Evolutionary conservation across 1,140 invertebrate species (phyloP).

Genomic region (Drosophila saltans): DNA sequence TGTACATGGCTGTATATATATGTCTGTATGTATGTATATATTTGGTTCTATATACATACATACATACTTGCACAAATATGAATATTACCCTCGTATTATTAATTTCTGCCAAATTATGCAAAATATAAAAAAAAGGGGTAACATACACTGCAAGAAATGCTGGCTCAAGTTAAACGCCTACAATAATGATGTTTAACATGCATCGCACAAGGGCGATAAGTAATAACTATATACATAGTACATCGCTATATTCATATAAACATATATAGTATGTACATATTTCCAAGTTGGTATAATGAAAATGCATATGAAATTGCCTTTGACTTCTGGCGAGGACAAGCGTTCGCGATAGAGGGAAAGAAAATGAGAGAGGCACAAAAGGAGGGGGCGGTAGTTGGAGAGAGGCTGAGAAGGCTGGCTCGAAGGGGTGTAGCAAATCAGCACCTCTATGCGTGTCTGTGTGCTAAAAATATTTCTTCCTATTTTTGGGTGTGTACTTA

Average conservation of each 20-base stretch:
- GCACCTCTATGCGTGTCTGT: conserved; percentile 54
- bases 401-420: background rate
- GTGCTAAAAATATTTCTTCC: conserved; percentile 21
- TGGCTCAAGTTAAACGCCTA: conserved; percentile 28
- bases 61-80: conserved; percentile 51
- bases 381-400: no score
- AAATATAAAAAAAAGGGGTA: conserved; percentile 32
- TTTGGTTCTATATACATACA: conserved; percentile 41
- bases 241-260: no score
- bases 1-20: conserved; percentile 41
- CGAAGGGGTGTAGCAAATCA: conserved; percentile 68
- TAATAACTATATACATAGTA: conserved; percentile 14
- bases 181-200: conserved; percentile 59
- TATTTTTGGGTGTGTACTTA: conserved; percentile 69
- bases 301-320: conserved; percentile 44
- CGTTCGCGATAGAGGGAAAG: background rate
- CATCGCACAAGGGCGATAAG: conserved; percentile 47
- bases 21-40: conserved; percentile 27
- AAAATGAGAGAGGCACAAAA: no score
- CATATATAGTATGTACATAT: no score
- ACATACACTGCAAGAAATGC: conserved; percentile 23
- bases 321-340: conserved; percentile 34
- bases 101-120: conserved; percentile 78
- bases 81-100: conserved; percentile 76
- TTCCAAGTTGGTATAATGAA: background rate